Conservation (phyloP, 2,888 invertebrate species). For the Monopis laevigella region DNA sequence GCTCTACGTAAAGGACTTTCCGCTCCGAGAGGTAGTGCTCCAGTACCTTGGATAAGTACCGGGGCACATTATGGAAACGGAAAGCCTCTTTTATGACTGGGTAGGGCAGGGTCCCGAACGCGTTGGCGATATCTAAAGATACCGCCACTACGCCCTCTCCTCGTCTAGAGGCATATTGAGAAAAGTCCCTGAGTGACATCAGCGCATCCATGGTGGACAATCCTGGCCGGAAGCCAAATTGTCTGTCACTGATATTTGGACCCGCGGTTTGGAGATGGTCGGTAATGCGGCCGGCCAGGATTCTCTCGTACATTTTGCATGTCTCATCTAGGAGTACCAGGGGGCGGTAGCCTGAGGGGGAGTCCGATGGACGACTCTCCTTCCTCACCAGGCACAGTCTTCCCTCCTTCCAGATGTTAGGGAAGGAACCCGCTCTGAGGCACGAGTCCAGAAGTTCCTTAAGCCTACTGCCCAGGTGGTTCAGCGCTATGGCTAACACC, state of each 20-base stretch:
- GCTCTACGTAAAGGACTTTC: background rate
- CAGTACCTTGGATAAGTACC: background rate
- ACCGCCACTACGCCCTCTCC: background rate
- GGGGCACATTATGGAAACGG: too few species aligned
- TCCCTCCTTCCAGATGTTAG: background rate
- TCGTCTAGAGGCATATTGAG: background rate
- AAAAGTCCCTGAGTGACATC: too few species aligned
- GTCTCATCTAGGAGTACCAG: background rate
- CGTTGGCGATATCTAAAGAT: background rate
- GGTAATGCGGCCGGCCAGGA: background rate
- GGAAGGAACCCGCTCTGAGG: background rate
- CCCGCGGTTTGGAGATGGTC: too few species aligned
- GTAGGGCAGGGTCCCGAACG: background rate
- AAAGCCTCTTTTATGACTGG: background rate
- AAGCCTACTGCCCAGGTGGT: background rate
- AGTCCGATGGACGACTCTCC: background rate
- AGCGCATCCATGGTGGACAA: too few species aligned
- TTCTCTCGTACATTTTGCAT: background rate
- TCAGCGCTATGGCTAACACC: background rate
- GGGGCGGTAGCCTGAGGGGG: slow-evolving; percentile 1
- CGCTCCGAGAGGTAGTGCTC: background rate
- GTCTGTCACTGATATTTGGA: too few species aligned
- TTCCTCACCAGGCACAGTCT: background rate
- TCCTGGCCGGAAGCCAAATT: too few species aligned
- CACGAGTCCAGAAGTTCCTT: background rate